Evolutionary conservation across 2,888 invertebrate genomes (phyloP).

Genomic region (Oscheius sp.): DNA sequence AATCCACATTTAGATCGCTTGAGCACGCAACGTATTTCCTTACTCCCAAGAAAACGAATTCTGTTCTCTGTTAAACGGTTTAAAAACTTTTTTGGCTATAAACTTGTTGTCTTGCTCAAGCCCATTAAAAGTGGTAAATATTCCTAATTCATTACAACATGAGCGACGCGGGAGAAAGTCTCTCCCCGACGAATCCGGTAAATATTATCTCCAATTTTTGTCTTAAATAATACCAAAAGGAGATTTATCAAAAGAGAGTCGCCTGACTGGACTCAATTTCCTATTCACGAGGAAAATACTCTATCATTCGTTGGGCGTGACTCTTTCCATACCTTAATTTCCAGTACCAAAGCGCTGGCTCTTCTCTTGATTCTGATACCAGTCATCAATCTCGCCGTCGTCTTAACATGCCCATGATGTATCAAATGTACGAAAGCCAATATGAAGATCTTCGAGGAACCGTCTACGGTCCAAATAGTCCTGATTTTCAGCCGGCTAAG

Average conservation of each 20-base stretch:
- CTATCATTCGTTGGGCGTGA: not conserved
- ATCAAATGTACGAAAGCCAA: conserved; percentile 67
- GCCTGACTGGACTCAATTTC: too few relatives aligned
- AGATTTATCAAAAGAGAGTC: too few relatives aligned
- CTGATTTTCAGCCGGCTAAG: conserved; percentile 67
- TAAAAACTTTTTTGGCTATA: too few relatives aligned
- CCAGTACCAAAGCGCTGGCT: conserved; percentile 37
- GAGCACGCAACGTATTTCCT: not conserved
- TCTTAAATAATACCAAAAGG: too few relatives aligned
- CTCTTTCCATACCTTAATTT: conserved; percentile 1
- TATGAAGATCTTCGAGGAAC: conserved; percentile 67
- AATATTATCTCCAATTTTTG: too few relatives aligned
- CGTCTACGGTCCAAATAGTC: conserved; percentile 62
- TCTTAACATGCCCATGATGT: conserved; percentile 65
- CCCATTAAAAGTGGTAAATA: too few relatives aligned
- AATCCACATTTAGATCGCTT: not conserved
- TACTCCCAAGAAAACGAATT: too few relatives aligned
- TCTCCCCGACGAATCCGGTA: too few relatives aligned
- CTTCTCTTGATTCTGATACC: conserved; percentile 48
- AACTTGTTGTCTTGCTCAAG: too few relatives aligned
- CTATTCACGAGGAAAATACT: not conserved
- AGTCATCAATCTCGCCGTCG: conserved; percentile 46
- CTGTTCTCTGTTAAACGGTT: too few relatives aligned
- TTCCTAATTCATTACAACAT: too few relatives aligned
- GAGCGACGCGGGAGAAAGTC: too few relatives aligned